Conservation (phyloP, 2,113 vertebrate genomes). For the Entelurus aequoreus region DNA sequence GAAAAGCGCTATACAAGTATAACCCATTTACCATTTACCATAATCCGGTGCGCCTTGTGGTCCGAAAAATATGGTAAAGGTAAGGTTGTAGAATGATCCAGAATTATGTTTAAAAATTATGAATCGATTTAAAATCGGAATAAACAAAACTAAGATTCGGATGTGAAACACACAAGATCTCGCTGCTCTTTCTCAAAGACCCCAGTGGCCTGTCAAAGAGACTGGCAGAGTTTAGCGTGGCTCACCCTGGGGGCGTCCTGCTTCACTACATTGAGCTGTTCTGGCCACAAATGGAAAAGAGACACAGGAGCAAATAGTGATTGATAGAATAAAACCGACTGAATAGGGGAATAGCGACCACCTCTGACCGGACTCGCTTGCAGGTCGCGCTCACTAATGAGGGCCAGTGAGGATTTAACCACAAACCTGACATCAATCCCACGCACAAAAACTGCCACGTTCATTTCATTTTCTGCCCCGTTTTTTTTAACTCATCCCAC, state of each 20-base stretch:
- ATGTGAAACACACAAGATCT: too few species aligned
- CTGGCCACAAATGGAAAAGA: constrained; percentile 20
- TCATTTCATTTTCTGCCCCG: neutral
- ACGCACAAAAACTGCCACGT: constrained; percentile 8
- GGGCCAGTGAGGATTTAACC: constrained; percentile 25
- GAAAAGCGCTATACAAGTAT: too few species aligned
- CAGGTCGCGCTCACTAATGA: constrained; percentile 11
- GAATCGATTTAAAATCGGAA: too few species aligned
- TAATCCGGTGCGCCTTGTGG: too few species aligned
- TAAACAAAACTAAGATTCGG: too few species aligned
- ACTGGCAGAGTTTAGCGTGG: constrained; percentile 43
- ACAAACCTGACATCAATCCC: constrained; percentile 29
- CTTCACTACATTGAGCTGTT: constrained; percentile 45
- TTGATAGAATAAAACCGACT: constrained; percentile 5
- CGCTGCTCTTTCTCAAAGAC: constrained; percentile 37
- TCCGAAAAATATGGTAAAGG: too few species aligned
- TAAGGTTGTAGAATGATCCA: too few species aligned
- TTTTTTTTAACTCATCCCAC: constrained; percentile 42
- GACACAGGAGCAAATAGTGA: constrained; percentile 13
- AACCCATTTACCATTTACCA: too few species aligned
- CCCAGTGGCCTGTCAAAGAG: constrained; percentile 35
- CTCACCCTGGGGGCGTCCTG: constrained; percentile 54
- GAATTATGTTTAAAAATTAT: too few species aligned
- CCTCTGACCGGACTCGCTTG: too few species aligned
- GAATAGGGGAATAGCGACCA: too few species aligned